phyloP scores from a whole-genome alignment of 1,140 invertebrate species.

The Camponotus floridanus region DNA sequence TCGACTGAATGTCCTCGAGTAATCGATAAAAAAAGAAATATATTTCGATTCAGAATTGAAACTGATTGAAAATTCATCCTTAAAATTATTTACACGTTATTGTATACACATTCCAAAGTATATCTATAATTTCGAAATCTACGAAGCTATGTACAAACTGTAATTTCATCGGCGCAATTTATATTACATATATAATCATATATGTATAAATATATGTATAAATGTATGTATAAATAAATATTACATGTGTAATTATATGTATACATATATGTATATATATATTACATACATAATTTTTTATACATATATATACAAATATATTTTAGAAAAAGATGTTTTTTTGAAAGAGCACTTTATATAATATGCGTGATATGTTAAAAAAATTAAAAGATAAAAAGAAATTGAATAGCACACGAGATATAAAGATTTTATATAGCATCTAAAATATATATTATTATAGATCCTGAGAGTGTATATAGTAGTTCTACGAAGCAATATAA shows the following conservation, averaged over 20 bases:
- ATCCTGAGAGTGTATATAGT: slow-evolving; percentile 84
- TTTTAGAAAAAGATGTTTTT: slow-evolving; percentile 72
- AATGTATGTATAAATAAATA: slow-evolving; percentile 7
- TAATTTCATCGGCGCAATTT: slow-evolving; percentile 62
- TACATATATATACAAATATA: slow-evolving; percentile 61
- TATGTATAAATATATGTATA: slow-evolving; percentile 63
- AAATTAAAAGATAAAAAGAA: slow-evolving; percentile 11
- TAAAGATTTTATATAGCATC: slow-evolving; percentile 66
- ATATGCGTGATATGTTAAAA: slow-evolving; percentile 50
- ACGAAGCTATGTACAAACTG: slow-evolving; percentile 45
- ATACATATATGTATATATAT: background rate
- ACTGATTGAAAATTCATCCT: background rate
- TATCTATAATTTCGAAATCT: background rate
- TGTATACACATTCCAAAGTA: slow-evolving; percentile 68
- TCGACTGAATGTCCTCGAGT: background rate
- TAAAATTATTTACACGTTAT: background rate
- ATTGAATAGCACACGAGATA: slow-evolving; percentile 61
- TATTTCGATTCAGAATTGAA: background rate
- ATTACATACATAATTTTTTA: slow-evolving; percentile 7
- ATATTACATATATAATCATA: slow-evolving; percentile 35
- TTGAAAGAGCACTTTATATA: slow-evolving; percentile 72
- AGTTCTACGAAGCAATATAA: slow-evolving; percentile 82
- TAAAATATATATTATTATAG: slow-evolving; percentile 76
- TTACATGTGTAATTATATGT: background rate
- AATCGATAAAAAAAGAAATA: background rate